These are phyloP conservation scores for Caenorhabditis japonica DNA, from an alignment of 2,888 invertebrate genomes.

Conservation along the genomic window DNA sequence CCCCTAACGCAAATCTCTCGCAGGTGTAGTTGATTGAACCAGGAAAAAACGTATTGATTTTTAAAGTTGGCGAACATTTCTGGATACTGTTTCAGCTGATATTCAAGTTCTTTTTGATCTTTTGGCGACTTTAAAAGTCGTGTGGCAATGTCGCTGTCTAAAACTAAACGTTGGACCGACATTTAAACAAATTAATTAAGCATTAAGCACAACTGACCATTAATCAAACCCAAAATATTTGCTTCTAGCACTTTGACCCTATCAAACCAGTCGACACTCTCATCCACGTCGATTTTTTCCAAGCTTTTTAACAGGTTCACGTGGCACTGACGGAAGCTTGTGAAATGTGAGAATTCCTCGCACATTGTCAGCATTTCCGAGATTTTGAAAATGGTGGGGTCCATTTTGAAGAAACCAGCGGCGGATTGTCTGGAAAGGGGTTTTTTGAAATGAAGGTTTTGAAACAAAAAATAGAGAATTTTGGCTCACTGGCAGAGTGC, in stretches of 20 bases:
- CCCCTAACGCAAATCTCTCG: conserved; percentile 22
- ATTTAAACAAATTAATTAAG: too few species aligned
- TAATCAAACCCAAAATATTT: conserved; percentile 21
- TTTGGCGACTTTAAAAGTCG: conserved; percentile 8
- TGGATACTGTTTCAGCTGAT: background rate
- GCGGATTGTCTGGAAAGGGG: conserved; percentile 15
- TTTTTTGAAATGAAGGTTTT: background rate
- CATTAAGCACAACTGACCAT: too few species aligned
- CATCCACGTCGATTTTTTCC: conserved; percentile 10
- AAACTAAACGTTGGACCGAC: background rate
- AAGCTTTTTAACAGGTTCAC: conserved; percentile 27
- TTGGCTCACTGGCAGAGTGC: conserved; percentile 36
- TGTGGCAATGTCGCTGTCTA: conserved; percentile 20
- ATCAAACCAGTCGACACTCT: conserved; percentile 35
- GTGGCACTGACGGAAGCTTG: conserved; percentile 39
- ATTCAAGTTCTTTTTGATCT: conserved; percentile 6
- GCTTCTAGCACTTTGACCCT: conserved; percentile 20
- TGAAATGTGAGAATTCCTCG: conserved; percentile 25
- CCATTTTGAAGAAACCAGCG: conserved; percentile 10
- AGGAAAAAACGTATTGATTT: conserved; percentile 21
- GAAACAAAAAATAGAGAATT: background rate
- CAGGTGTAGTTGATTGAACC: conserved; percentile 31
- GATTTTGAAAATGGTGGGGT: conserved; percentile 25
- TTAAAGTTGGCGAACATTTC: background rate
- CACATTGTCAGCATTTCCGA: conserved; percentile 18